Evolutionary conservation across 2,888 invertebrate genomes (phyloP).

Genomic region (Orthosia gothica): DNA sequence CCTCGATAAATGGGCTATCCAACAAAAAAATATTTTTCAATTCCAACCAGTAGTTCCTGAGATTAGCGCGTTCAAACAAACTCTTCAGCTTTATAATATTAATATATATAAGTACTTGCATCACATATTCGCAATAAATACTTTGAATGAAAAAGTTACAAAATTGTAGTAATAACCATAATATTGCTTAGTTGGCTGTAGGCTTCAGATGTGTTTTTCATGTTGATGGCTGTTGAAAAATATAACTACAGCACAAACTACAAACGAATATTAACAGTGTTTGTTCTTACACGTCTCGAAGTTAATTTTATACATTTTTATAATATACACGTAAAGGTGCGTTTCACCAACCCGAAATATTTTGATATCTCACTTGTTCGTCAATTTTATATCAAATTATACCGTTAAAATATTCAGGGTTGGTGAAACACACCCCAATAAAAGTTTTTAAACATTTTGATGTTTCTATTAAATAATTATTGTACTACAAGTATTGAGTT

Average conservation of each 20-base stretch:
- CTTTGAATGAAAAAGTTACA: not conserved
- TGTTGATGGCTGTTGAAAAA: constrained; percentile 48
- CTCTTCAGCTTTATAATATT: no score
- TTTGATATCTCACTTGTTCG: constrained; percentile 11
- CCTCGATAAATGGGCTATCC: no score
- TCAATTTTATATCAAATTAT: constrained; percentile 49
- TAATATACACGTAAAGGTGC: constrained; percentile 35
- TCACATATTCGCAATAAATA: not conserved
- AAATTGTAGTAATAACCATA: not conserved
- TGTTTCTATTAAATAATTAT: constrained; percentile 66
- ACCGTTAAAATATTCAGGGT: constrained; percentile 10
- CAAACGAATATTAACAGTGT: constrained; percentile 23
- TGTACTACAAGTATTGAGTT: constrained; percentile 71
- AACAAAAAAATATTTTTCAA: no score
- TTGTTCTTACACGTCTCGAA: constrained; percentile 30
- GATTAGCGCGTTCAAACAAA: no score
- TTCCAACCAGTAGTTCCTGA: no score
- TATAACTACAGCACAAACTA: constrained; percentile 20
- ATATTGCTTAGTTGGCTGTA: not conserved
- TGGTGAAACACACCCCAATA: constrained; percentile 30
- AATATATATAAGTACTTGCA: no score
- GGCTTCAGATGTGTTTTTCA: not conserved
- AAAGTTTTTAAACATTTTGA: constrained; percentile 56
- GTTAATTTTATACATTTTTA: constrained; percentile 57
- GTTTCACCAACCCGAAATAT: constrained; percentile 32